Percentiles rank a stretch among this genome's conserved stretches.
Evolutionary conservation across 2,888 invertebrate species (phyloP).

Genomic region (Shargacucullia verbasci): DNA sequence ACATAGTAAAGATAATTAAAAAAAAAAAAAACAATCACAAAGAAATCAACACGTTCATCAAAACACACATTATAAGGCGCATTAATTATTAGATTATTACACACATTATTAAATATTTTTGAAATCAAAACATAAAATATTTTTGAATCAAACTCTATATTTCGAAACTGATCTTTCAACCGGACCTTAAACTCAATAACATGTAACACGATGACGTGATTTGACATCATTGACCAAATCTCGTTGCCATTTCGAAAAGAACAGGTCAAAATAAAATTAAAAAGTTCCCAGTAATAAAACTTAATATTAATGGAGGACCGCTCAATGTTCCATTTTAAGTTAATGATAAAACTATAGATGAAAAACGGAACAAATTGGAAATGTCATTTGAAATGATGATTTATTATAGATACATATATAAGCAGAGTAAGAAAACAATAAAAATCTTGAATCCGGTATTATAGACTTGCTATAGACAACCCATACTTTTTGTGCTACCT

Average conservation of each 20-base stretch:
- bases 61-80: too few relatives aligned
- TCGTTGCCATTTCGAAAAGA: background rate
- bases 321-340: background rate
- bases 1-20: too few relatives aligned
- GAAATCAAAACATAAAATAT: too few relatives aligned
- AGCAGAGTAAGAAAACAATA: background rate
- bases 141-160: slow-evolving; percentile 1
- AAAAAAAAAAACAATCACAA: too few relatives aligned
- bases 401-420: too few relatives aligned
- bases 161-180: slow-evolving; percentile 7
- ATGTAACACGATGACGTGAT: slow-evolving; percentile 6
- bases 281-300: background rate
- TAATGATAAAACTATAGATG: background rate
- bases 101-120: too few relatives aligned
- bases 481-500: background rate
- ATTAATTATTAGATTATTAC: too few relatives aligned
- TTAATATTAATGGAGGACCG: background rate
- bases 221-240: slow-evolving; percentile 5
- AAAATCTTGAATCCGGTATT: background rate
- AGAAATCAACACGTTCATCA: too few relatives aligned
- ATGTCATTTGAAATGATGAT: background rate
- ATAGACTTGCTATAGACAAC: background rate
- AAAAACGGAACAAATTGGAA: background rate
- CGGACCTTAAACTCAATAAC: slow-evolving; percentile 12
- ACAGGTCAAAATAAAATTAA: slow-evolving; percentile 17